These are phyloP conservation scores for Poecilus cupreus DNA, from an alignment of 2,888 invertebrate species.

Conservation along the genomic window DNA sequence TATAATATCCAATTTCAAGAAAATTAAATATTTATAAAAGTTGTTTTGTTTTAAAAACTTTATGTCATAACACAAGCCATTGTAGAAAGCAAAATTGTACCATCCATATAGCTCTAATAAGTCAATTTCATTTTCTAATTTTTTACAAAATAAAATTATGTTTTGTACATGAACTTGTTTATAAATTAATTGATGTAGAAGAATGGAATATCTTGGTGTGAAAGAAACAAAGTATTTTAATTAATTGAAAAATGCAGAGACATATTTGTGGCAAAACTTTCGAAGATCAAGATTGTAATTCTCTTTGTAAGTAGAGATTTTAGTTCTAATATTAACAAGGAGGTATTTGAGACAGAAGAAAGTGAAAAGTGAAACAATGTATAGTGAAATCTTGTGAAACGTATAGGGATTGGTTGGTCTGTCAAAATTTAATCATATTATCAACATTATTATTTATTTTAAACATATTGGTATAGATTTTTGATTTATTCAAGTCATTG, in stretches of 20 bases:
- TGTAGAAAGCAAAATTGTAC: constrained; percentile 6
- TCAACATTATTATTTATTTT: not conserved
- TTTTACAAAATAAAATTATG: not conserved
- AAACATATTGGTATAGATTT: too few species aligned
- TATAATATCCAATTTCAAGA: too few species aligned
- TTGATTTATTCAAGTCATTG: too few species aligned
- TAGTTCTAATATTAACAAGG: not conserved
- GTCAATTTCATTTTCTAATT: not conserved
- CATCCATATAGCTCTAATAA: not conserved
- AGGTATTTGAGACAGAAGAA: not conserved
- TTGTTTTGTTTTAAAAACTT: not conserved
- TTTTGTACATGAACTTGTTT: not conserved
- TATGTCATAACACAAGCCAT: constrained; percentile 10
- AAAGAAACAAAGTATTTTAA: not conserved
- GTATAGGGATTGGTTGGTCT: not conserved
- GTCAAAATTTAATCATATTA: not conserved
- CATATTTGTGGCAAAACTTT: not conserved
- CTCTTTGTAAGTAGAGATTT: not conserved
- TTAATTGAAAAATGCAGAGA: not conserved
- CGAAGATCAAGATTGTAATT: not conserved
- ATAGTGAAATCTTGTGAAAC: constrained; percentile 17
- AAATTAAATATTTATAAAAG: not conserved
- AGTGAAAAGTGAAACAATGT: constrained; percentile 18
- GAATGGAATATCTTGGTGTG: not conserved
- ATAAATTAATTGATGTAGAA: not conserved